A percentile compares a stretch with the other conserved stretches of the same genome.
Conservation (phyloP, 2,113 vertebrate species). For the Brevimyrus niger region DNA sequence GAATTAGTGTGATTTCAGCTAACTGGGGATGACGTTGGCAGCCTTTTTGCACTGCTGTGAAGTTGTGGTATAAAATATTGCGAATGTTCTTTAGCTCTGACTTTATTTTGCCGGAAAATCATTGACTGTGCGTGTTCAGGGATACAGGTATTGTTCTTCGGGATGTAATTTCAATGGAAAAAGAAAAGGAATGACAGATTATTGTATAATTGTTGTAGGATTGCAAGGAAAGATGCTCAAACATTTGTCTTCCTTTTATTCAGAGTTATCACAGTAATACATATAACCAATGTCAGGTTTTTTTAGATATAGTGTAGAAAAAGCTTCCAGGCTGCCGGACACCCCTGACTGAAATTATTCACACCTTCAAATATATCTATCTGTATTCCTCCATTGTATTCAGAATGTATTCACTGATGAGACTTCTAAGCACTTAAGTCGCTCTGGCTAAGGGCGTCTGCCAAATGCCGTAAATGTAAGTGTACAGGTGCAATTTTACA, state of each 20-base stretch:
- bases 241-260: not conserved
- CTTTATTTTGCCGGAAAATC: not conserved
- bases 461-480: no score
- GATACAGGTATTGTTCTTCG: not conserved
- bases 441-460: no score
- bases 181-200: not conserved
- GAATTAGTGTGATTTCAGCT: not conserved
- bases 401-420: no score
- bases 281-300: not conserved
- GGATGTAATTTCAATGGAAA: not conserved
- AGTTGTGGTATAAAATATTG: not conserved
- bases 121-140: not conserved
- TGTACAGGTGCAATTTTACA: not conserved
- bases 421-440: no score
- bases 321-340: not conserved
- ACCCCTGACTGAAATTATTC: not conserved
- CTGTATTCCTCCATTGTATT: not conserved
- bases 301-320: not conserved
- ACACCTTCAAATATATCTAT: not conserved
- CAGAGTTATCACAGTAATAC: not conserved
- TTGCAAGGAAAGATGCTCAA: not conserved
- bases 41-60: not conserved
- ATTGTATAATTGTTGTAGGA: not conserved
- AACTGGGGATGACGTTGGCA: not conserved
- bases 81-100: not conserved